Evolutionary conservation across 2,888 invertebrate species (phyloP).

Genomic region (Mystacides longicornis): DNA sequence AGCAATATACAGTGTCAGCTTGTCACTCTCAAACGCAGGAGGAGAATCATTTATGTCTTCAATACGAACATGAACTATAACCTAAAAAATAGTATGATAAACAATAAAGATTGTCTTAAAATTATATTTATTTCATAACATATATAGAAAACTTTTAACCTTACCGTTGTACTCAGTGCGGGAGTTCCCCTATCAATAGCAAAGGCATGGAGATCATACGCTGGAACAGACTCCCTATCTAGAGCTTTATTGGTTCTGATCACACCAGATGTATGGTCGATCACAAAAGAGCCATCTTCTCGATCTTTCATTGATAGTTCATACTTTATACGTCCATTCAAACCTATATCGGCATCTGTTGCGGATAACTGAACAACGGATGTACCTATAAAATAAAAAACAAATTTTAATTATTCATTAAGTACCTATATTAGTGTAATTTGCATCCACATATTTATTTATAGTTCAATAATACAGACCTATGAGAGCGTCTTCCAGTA

Average conservation of each 20-base stretch:
- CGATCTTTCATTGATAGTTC: conserved; percentile 62
- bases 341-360: conserved; percentile 75
- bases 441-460: background rate
- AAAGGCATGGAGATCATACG: conserved; percentile 76
- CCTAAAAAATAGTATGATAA: conserved; percentile 33
- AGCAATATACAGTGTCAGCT: conserved; percentile 78
- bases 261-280: conserved; percentile 88
- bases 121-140: background rate
- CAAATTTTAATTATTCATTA: background rate
- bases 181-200: conserved; percentile 89
- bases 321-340: conserved; percentile 83
- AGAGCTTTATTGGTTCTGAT: conserved; percentile 82
- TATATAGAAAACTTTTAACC: conserved; percentile 4
- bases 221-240: conserved; percentile 83
- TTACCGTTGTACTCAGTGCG: conserved; percentile 54
- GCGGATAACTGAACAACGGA: conserved; percentile 74
- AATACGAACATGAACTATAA: conserved; percentile 71
- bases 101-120: background rate
- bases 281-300: conserved; percentile 84
- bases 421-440: background rate
- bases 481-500: conserved; percentile 82
- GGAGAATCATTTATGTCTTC: conserved; percentile 89
- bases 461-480: conserved; percentile 38
- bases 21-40: conserved; percentile 81
- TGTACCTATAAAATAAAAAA: conserved; percentile 43